Base-by-base conservation (phyloP, 2,888 invertebrate genomes). In the Pycnomerus fuliginosus region DNA sequence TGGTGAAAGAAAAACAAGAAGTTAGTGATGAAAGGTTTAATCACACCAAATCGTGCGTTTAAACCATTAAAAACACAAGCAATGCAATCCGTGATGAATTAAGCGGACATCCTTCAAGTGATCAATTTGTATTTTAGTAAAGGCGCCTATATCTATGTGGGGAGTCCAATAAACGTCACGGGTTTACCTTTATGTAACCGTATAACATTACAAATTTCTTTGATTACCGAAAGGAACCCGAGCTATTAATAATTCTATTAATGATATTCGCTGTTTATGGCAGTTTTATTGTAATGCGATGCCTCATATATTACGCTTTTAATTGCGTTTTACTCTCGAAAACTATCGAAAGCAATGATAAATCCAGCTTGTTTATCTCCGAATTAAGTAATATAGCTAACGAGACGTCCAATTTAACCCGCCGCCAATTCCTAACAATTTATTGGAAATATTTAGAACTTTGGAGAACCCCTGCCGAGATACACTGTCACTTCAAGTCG, bases 251-350 rank as follows among this genome's bases (percentile, higher is more conserved):
- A 56, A 48, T 47, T 47, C 32, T 44, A 50, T 55, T 60, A 55
- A 59, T 52, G 54, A 49, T 48, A 48, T 52, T 57, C 50, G 51
- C 52, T 48, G 54, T 55, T 55, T 51, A 54, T 50, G 51, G 50
- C 51, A 51, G 55, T 53, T 60, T 63, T 61, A 62, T 60, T 58
- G 60, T 61, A 64, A 62, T 61, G 43, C 50, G 56, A 60, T 61
- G 61, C 56, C 57, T 58, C 61, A 45, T 63, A 63, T 60, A 60
- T 62, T 58, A 11, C 41, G 50, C 52, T 52, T 39, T 39, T 44
- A 44, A 44, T 34, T 44, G 38, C 24, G 16, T 44, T 50, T 37
- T 42, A 34, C 24, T 40, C 36, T 45, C 40, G 44, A 44, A 37
- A 34, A 34, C 41, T 29, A 25, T 42, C 12, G 24, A 34, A 27